Conservation (phyloP, 2,888 invertebrate genomes). For the Drosophila nr. fundita region DNA sequence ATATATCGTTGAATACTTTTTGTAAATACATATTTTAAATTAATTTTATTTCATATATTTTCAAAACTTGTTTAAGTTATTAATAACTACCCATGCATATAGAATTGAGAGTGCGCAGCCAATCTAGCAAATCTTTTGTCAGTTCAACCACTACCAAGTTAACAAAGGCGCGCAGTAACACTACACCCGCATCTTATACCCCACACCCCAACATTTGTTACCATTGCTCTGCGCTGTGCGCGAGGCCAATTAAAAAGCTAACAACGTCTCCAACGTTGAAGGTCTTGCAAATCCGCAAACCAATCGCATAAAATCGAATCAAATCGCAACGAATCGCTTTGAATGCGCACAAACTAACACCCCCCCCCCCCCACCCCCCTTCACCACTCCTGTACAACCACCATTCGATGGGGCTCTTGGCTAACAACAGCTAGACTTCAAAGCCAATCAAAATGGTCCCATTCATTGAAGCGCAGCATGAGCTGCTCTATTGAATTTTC, state of each 20-base stretch:
- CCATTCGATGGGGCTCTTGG: conserved; percentile 12
- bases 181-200: not conserved
- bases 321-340: conserved; percentile 52
- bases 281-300: conserved; percentile 42
- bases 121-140: conserved; percentile 9
- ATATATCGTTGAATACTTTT: not conserved
- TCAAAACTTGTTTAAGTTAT: not conserved
- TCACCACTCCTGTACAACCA: not conserved
- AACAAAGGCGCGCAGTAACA: not conserved
- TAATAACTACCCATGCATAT: not conserved
- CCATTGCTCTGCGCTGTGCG: conserved; percentile 8
- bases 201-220: not conserved
- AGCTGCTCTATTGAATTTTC: conserved; percentile 61
- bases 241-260: conserved; percentile 56
- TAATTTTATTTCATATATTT: conserved; percentile 4
- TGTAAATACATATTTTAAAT: not conserved
- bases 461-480: conserved; percentile 63
- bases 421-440: conserved; percentile 55
- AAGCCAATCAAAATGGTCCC: conserved; percentile 67
- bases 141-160: conserved; percentile 1
- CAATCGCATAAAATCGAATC: conserved; percentile 58
- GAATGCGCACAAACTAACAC: conserved; percentile 18
- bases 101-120: not conserved
- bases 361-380: not conserved
- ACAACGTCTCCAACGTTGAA: conserved; percentile 29